Conservation (phyloP, 2,797 vertebrate species). For the Macropus fuliginosus region DNA sequence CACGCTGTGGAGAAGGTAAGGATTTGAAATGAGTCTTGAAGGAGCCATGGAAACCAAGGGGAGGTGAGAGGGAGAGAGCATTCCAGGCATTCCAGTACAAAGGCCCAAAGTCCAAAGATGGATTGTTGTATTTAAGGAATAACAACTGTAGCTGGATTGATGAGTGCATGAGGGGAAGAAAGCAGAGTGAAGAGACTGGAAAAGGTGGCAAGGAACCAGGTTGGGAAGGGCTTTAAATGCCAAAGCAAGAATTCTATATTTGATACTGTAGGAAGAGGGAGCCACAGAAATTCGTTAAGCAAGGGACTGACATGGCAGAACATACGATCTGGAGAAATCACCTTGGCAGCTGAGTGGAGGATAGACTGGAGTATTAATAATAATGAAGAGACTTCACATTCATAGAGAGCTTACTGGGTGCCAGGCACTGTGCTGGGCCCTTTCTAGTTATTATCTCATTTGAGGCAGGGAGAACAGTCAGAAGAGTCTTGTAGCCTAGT, state of each 20-base stretch:
- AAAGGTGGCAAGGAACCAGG: background rate
- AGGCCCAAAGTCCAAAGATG: background rate
- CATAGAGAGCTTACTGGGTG: background rate
- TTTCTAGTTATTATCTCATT: background rate
- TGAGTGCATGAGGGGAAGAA: background rate
- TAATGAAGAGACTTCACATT: background rate
- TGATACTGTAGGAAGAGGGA: background rate
- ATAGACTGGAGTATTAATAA: background rate
- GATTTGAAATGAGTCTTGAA: background rate
- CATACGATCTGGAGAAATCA: background rate
- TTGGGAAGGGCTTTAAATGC: too few species aligned
- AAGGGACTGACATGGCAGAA: background rate
- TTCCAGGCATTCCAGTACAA: background rate
- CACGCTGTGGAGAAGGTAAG: background rate
- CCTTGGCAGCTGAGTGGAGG: background rate
- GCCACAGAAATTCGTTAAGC: background rate
- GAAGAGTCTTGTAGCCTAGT: background rate
- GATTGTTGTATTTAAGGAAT: background rate
- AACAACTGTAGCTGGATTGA: background rate
- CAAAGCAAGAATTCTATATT: background rate
- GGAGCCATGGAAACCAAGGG: conserved; percentile 28
- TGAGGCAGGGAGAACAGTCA: background rate
- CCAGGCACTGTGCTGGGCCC: background rate
- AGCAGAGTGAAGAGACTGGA: background rate
- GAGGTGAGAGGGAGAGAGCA: conserved; percentile 29